Base-by-base conservation (phyloP, 2,797 vertebrate species). In the Gymnoscopelus braueri region DNA sequence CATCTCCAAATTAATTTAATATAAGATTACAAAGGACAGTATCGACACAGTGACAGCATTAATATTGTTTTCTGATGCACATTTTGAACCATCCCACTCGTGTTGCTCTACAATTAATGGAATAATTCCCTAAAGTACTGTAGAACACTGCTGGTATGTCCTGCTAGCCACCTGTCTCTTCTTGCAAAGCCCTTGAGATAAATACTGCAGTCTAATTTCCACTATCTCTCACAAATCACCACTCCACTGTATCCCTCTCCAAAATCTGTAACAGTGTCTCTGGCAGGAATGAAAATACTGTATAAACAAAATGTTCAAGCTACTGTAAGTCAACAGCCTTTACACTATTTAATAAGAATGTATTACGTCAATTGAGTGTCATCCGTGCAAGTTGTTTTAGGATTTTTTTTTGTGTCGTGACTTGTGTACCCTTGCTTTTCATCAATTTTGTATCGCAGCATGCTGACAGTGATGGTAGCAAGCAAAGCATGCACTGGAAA, bases 1-100 rank as follows among this genome's bases (percentile, higher is more conserved):
- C 39, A 9, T 74, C 69, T 63, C 10, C 3, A 23, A 35, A 54
- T 48, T 51, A 77, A 44, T 80, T 81, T 84, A 85, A 83, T 83
- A 4, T 63, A 56, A 54, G 35, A 58, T 39, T 62, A 61, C n/a
- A 83, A 71, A 72, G 23, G 13, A 80, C 59, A 47, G 39, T 48
- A 49, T 61, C 15, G 2, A 48, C 39, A 44, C 39, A 61, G 19
- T 26, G 19, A 58, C 24, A 58, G 54, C 5, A 6, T 5, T 60
- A n/a, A 19, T 19, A n/a, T n/a, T 48, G 58, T 61, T 65, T 73
- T 52, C 47, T 50, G 60, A 47, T 47, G 65, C 24, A 64, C n/a
- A 54, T 47, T 50, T 0, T 24, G n/a, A 67, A 12, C 4, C 5
- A 57, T 70, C 15, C 52, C 8, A 51, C 29, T 64, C 66, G 5